Evolutionary conservation across 2,888 invertebrate genomes (phyloP).

Genomic region (Cyaniris semiargus): DNA sequence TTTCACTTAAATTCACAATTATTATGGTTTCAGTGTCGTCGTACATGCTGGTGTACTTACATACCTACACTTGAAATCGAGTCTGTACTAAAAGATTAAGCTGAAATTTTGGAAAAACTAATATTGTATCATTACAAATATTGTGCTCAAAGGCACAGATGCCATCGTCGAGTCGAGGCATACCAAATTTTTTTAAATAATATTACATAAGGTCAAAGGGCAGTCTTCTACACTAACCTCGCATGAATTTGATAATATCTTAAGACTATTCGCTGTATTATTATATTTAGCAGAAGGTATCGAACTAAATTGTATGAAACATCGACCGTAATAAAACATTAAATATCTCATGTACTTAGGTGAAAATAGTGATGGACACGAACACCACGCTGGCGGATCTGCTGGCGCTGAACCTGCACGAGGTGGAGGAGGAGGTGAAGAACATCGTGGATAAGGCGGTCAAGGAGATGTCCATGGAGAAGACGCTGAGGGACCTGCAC

Average conservation of each 20-base stretch:
- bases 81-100: background rate
- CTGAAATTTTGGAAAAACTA: background rate
- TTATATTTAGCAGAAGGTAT: no score
- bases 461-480: slow-evolving; percentile 99
- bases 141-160: no score
- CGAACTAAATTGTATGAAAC: no score
- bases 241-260: no score
- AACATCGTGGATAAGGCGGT: slow-evolving; percentile 99
- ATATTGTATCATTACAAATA: no score
- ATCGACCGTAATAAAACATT: no score
- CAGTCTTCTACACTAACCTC: no score
- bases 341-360: no score
- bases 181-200: no score
- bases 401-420: slow-evolving; percentile 94
- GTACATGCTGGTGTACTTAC: background rate
- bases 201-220: no score
- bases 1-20: background rate
- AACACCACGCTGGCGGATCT: slow-evolving; percentile 95
- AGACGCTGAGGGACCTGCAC: slow-evolving; percentile 93
- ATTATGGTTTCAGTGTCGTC: background rate
- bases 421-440: slow-evolving; percentile 98
- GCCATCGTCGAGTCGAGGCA: no score
- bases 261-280: no score
- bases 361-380: slow-evolving; percentile 95
- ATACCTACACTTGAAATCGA: background rate